Evolutionary conservation across 2,888 invertebrate genomes (phyloP), one percentile per base, ranked within the genome.

Genomic region (Perizoma flavofasciatum): DNA sequence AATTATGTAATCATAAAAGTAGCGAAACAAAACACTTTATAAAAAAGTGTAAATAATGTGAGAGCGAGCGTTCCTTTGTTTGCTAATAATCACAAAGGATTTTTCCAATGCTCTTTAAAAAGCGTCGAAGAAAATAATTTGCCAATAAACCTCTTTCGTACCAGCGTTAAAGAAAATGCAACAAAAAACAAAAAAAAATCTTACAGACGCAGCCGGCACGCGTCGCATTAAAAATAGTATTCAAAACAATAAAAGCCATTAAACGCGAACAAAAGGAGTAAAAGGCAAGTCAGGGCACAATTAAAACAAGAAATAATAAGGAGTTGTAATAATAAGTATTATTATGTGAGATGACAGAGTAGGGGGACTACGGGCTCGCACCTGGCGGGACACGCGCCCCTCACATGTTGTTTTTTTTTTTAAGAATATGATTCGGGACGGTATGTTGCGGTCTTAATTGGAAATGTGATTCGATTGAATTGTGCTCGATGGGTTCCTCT

Each of bases 271-370:
- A 91, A 92, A 89, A 87, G 89, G 83, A 85, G 88, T 84, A 88
- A 90, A 91, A 87, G 87, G 86, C 89, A 90, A 91, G 91, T 89
- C 86, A 67, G 81, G 83, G 88, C 82, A 89, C 91, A 92, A 92
- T 92, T 92, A 91, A 90, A 89, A 89, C 89, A 90, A 89, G 88
- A 90, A 90, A 89, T 90, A 91, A 90, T 90, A 91, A 90, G 89
- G 90, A 89, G 85, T 83, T 86, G 86, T 86, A 86, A 88, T 90
- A 90, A 90, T 91, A 91, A 91, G 89, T 89, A 89, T 89, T 87
- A 88, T 86, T 86, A 83, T 83, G 82, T 70, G 77, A 81, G 82
- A 83, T 81, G 81, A 79, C 76, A 81, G 78, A 72, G 76, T 57
- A 66, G 78, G 82, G 83, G 75, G 72, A 73, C 67, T 57, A 59